Percentiles rank a stretch among this genome's conserved stretches.
These are phyloP conservation scores for Ciona savignyi DNA, from an alignment of 23 tunicate genomes.

Conservation along the genomic window DNA sequence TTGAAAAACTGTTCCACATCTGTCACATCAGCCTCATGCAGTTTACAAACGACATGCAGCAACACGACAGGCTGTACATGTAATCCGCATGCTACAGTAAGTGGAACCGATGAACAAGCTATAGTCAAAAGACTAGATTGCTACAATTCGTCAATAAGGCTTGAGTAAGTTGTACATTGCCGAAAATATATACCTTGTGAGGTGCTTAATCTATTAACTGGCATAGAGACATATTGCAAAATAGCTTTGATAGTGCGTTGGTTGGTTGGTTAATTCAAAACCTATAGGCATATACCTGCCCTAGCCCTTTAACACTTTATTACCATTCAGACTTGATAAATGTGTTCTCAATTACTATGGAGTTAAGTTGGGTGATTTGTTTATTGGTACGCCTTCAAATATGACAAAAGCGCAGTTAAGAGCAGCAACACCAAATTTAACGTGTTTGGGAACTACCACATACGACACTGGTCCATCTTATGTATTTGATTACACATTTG, in stretches of 20 bases:
- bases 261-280: too few relatives aligned
- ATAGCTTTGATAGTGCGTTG: too few relatives aligned
- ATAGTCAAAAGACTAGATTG: neutral
- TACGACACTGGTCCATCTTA: neutral
- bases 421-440: neutral
- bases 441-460: neutral
- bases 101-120: neutral
- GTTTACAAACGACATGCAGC: neutral
- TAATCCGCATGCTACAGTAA: neutral
- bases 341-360: conserved; percentile 11
- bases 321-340: conserved; percentile 10
- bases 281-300: too few relatives aligned
- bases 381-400: conserved; percentile 2
- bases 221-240: too few relatives aligned
- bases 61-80: neutral
- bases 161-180: too few relatives aligned
- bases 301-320: too few relatives aligned
- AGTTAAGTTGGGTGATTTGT: conserved; percentile 2
- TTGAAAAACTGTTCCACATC: neutral
- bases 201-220: too few relatives aligned
- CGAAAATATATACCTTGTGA: too few relatives aligned
- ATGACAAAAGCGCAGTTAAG: conserved; percentile 1
- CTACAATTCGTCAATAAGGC: neutral
- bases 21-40: neutral
- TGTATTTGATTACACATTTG: neutral